A percentile compares a stretch with the other conserved stretches of the same genome.
phyloP scores from a whole-genome alignment of 2,797 vertebrate species.

The Urosaurus nigricauda region DNA sequence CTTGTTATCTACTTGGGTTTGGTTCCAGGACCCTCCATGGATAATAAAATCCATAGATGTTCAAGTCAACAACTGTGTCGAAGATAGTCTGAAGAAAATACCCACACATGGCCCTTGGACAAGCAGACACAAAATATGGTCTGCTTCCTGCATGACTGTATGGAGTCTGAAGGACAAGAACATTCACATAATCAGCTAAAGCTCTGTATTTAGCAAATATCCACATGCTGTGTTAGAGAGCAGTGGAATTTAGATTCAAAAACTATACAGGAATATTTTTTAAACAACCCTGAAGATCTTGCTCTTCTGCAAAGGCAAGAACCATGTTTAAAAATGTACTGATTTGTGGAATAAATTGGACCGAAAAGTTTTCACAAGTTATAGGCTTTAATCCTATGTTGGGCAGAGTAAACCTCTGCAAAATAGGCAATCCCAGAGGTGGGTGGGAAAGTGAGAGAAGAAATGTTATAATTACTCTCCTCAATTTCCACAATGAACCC shows the following conservation, averaged over 20 bases:
- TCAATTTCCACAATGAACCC: no score
- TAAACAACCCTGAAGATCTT: background rate
- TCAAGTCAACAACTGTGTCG: background rate
- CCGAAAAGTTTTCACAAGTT: background rate
- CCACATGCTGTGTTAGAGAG: background rate
- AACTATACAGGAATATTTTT: background rate
- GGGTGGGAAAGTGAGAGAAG: background rate
- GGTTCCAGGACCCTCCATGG: no score
- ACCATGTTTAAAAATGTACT: background rate
- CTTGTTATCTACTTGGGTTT: no score
- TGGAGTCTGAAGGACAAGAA: background rate
- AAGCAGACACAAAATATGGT: background rate
- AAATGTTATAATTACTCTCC: background rate
- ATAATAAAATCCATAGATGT: no score
- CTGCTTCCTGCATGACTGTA: background rate
- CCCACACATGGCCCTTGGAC: background rate
- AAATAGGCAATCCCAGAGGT: background rate
- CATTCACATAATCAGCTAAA: background rate
- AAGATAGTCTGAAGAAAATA: background rate
- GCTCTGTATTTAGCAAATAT: background rate
- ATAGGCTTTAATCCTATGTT: background rate
- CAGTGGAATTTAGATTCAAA: background rate
- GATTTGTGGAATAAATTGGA: background rate
- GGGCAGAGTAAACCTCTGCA: background rate
- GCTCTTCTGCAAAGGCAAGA: background rate